Percentiles rank a stretch among this genome's conserved stretches.
These are phyloP conservation scores for Protaetia brevitarsis DNA, from an alignment of 1,140 invertebrate species.

Conservation along the genomic window DNA sequence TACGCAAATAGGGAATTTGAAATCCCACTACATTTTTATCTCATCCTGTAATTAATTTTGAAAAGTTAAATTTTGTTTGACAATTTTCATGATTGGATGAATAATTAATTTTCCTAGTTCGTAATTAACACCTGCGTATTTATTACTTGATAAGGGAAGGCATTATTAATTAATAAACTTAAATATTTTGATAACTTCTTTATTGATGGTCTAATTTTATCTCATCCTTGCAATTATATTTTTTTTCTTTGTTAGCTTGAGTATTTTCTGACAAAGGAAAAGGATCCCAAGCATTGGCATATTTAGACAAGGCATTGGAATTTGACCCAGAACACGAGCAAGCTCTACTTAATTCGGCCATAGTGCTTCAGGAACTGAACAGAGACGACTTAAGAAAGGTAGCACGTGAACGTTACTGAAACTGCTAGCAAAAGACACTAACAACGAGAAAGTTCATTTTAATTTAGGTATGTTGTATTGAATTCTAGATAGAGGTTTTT, in stretches of 20 bases:
- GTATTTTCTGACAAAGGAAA: slow-evolving; percentile 91
- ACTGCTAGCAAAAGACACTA: slow-evolving; percentile 72
- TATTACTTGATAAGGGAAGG: too few species aligned
- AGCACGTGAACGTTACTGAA: slow-evolving; percentile 77
- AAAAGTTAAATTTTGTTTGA: too few species aligned
- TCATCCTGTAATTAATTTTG: too few species aligned
- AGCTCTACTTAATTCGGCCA: slow-evolving; percentile 91
- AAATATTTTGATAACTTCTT: too few species aligned
- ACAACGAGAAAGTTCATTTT: slow-evolving; percentile 88
- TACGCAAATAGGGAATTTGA: too few species aligned
- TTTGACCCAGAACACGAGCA: slow-evolving; percentile 93
- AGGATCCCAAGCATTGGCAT: slow-evolving; percentile 82
- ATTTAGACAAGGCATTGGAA: slow-evolving; percentile 90
- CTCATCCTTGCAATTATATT: not conserved
- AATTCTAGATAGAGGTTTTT: too few species aligned
- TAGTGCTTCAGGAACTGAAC: slow-evolving; percentile 86
- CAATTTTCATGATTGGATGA: too few species aligned
- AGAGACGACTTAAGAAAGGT: slow-evolving; percentile 73
- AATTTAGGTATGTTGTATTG: slow-evolving; percentile 65
- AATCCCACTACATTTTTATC: too few species aligned
- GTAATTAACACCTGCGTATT: too few species aligned
- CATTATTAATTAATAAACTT: too few species aligned
- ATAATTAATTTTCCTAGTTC: too few species aligned
- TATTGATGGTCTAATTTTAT: too few species aligned
- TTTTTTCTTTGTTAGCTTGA: slow-evolving; percentile 67